Evolutionary conservation across 2,888 invertebrate species (phyloP).

Genomic region (Trissoscelio sp.): DNA sequence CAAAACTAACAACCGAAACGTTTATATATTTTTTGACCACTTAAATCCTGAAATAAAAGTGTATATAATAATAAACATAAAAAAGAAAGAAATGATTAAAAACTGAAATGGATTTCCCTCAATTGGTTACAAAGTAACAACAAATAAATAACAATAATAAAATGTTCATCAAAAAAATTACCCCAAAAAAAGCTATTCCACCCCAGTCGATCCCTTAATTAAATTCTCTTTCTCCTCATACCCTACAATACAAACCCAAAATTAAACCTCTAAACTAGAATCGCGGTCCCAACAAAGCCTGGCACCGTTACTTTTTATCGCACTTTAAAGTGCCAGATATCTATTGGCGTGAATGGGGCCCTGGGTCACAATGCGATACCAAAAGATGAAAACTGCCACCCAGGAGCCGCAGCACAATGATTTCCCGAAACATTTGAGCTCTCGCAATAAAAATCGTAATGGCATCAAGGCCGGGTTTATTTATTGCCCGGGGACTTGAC

Average conservation of each 20-base stretch:
- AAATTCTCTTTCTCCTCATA: too few relatives aligned
- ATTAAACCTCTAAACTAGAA: neutral
- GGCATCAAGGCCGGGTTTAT: slow-evolving; percentile 57
- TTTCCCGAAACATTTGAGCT: slow-evolving; percentile 55
- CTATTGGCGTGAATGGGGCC: slow-evolving; percentile 29
- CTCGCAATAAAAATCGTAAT: slow-evolving; percentile 64
- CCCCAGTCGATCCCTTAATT: too few relatives aligned
- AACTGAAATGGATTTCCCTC: too few relatives aligned
- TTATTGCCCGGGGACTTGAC: slow-evolving; percentile 56
- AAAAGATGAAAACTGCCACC: slow-evolving; percentile 55
- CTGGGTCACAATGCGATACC: slow-evolving; percentile 31
- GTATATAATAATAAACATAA: too few relatives aligned
- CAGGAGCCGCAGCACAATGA: slow-evolving; percentile 59
- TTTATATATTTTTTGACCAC: too few relatives aligned
- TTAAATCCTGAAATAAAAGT: too few relatives aligned
- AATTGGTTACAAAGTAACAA: too few relatives aligned
- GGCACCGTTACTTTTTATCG: slow-evolving; percentile 22
- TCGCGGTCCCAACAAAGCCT: neutral
- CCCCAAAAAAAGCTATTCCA: too few relatives aligned
- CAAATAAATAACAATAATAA: too few relatives aligned
- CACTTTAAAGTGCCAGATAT: slow-evolving; percentile 23
- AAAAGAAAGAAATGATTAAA: too few relatives aligned
- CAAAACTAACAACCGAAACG: too few relatives aligned
- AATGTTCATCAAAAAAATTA: too few relatives aligned
- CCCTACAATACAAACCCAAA: slow-evolving; percentile 9